Percentiles rank a stretch among this genome's conserved stretches.
phyloP scores from a whole-genome alignment of 2,888 invertebrate species.

The Ellobium chinense region DNA sequence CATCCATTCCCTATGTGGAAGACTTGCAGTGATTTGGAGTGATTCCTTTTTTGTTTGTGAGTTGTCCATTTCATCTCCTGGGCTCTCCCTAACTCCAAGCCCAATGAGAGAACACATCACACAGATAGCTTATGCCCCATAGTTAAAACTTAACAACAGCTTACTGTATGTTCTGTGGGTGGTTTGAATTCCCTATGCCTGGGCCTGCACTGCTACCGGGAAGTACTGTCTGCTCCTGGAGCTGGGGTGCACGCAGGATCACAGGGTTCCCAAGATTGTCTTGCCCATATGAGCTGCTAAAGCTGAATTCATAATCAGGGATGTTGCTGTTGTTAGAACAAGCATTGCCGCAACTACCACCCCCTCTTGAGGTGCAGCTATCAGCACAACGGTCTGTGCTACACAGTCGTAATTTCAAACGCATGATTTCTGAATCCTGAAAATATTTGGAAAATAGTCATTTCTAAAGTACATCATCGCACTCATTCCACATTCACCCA shows the following conservation, averaged over 20 bases:
- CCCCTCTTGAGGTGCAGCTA: no score
- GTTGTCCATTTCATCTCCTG: no score
- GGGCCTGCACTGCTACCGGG: not conserved
- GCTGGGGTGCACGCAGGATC: not conserved
- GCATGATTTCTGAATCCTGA: slow-evolving; percentile 43
- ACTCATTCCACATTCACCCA: no score
- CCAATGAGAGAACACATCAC: no score
- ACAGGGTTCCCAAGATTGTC: slow-evolving; percentile 23
- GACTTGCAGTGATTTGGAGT: no score
- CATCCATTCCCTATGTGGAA: no score
- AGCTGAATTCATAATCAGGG: not conserved
- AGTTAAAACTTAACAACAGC: no score
- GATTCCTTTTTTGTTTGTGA: no score
- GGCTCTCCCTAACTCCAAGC: no score
- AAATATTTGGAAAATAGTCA: no score
- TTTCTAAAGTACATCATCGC: no score
- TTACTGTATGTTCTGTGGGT: not conserved
- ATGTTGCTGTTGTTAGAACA: slow-evolving; percentile 8
- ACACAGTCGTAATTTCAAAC: slow-evolving; percentile 36
- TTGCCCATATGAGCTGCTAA: not conserved
- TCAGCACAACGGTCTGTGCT: slow-evolving; percentile 8
- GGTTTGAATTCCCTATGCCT: not conserved
- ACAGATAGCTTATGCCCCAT: no score
- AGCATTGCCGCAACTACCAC: not conserved
- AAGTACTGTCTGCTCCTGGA: not conserved